Evolutionary conservation across 1,140 invertebrate genomes (phyloP), one percentile per base, ranked within the genome.

Genomic region (Parapsyche elsis): DNA sequence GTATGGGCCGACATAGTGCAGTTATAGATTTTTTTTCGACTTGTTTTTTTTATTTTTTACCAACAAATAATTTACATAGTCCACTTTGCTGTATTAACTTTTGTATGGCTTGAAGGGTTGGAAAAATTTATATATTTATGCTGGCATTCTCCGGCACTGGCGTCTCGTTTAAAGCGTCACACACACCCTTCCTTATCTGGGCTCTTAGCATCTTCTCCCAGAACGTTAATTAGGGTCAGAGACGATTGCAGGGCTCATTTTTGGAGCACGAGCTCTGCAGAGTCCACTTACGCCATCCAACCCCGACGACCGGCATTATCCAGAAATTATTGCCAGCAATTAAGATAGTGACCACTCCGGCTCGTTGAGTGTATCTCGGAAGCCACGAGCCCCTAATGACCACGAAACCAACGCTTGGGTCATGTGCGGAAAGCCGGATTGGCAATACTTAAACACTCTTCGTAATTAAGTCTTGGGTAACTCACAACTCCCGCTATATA

Each of bases 141-240:
- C 30, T 7, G 30, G 1, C 30, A 38, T 38, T 38, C 2, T 1
- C 30, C 30, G 30, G 2, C 30, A 38, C 30, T 38, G 57, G 7
- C 16, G 14, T 61, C 1, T 61, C 14, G 57, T 19, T 26, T 67
- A 26, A 67, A 26, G 24, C 64, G 12, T 16, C 59, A 61, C 59
- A 61, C n/a, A 23, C n/a, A 61, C 59, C n/a, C 46, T 46, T 53
- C 64, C 64, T 79, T 79, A 79, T 79, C 78, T 73, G 53, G 38
- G 75, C 75, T 76, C 74, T 76, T 76, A 76, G 53, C 77, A 71
- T 79, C 77, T 79, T 73, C 44, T 21, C 67, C n/a, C 45, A 16
- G 67, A 59, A 59, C 78, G 78, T 79, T 79, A 79, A 79, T 79
- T 79, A 74, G 78, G 78, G 78, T 79, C 78, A 44, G 67, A 79